Base-by-base conservation (phyloP, 2,888 invertebrate genomes). In the Parnassius apollo region DNA sequence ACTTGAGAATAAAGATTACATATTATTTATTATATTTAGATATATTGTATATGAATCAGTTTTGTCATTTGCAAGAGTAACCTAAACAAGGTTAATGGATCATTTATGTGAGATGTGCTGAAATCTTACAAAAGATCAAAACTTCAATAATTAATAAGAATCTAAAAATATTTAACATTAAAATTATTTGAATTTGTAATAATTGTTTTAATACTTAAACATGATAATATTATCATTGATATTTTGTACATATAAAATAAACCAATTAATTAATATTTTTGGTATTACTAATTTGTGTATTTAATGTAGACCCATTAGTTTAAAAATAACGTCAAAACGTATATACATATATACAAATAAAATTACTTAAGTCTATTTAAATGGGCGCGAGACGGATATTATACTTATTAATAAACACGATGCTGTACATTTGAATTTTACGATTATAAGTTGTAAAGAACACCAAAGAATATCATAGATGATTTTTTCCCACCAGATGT, bases 1-100 rank as follows among this genome's bases (percentile, higher is more conserved):
- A 35, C 64, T 59, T 64, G 77, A 35, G 74, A 75, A 72, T 68
- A 74, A 76, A 72, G 70, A 71, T 65, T 52, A 61, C 64, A 64
- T 61, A 59, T 61, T 65, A 61, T 46, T 60, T 52, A 63, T 22
- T 53, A 53, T 42, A 12, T 42, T 46, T 12, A 45, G 42, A 48
- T 44, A 25, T 11, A 62, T 42, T 54, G 25, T 9, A 55, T 55
- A 12, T 13, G 9, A 45, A 55, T 59, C 48, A 35, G 13, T 46
- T 51, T 57, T 25, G 53, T 46, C 42, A n/a, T 12, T 18, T 57
- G 48, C 49, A 49, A 59, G 54, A 53, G 48, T 46, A 35, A 57
- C 62, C 57, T 61, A 57, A 22, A 54, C 35, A 48, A 53, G 48
- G 42, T 48, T 25, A 48, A 57, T 18, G 48, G 12, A 45, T 18